Base-by-base conservation (phyloP, 2,888 invertebrate genomes). In the Phragmatobia fuliginosa region DNA sequence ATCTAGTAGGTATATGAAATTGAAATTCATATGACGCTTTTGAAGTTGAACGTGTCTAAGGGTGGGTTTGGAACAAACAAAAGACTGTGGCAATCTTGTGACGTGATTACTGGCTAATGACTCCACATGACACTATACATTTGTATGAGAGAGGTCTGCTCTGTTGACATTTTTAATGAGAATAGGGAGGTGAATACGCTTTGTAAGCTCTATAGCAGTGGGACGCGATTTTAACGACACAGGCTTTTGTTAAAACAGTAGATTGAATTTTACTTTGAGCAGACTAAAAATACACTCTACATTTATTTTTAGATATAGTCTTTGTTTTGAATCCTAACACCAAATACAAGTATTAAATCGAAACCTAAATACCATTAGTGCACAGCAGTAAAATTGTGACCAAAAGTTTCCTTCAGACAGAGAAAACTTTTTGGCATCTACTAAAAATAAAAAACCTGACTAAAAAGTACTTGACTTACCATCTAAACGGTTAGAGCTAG, bases 41-140 rank as follows among this genome's bases (percentile, higher is more conserved):
- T 74, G 78, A 83, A 76, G 75, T 77, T 77, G 76, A 77, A 72
- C 74, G 67, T 73, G 71, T 75, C 68, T 62, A 70, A 49, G 74
- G 73, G 66, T 76, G 70, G 70, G 72, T 79, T 72, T 65, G 67
- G 67, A 73, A 60, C 74, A 77, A 79, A 83, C 82, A 80, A 82
- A 83, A 80, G 78, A 77, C 78, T 74, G 66, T 70, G 62, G 81
- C 78, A 73, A 80, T 79, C 74, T 77, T 75, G 78, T 83, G 83
- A 83, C 84, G 79, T 85, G 85, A 87, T 87, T 85, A 86, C 84
- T 81, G 82, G 84, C 83, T 88, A 88, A 88, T 88, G 88, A 88
- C 85, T 83, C 83, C 83, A 82, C 82, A 80, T 80, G 77, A 82
- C 79, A 83, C 83, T 81, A 78, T 82, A 77, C 78, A 76, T 78